Evolutionary conservation across 1,140 invertebrate genomes (phyloP), one percentile per base, ranked within the genome.

Genomic region (Drosophila mojavensis): DNA sequence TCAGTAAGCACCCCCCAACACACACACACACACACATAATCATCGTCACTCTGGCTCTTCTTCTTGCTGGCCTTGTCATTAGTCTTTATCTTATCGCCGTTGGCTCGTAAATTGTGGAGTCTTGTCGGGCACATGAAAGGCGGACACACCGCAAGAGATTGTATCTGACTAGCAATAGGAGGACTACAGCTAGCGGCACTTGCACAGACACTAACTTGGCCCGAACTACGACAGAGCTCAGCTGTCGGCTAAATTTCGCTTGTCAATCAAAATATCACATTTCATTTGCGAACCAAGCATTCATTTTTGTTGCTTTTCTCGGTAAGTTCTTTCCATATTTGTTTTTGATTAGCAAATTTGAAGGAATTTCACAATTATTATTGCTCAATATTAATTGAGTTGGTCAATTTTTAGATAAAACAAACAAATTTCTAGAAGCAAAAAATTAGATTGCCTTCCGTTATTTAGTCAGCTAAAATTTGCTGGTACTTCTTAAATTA

Each of bases 51-150:
- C 20, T 36, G 13, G 13, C n/a, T 17, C 17, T 63, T 53, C 24
- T 41, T 39, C 28, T 11, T 54, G 20, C 20, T 24, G 36, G 48
- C 30, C 61, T 41, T 51, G 55, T 39, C 30, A 41, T 60, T 68
- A 30, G n/a, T 24, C 33, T 45, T 62, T 71, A 81, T 82, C 79
- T 81, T 78, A 81, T 81, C 79, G 41, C 13, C 30, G 61, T 54
- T 59, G 50, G 55, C 65, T 63, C 61, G 65, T 78, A 82, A 81
- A 81, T 81, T 71, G 67, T 54, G 13, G 39, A 28, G 30, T 13
- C 39, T 66, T 45, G 56, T 39, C 65, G 39, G 67, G 53, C 63
- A 50, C 77, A 62, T 79, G 47, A 76, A 81, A 76, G 72, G 54
- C 67, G 51, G 30, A 20, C 53, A 28, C 53, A 26, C 17, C 17